Base-by-base conservation (phyloP, 2,113 vertebrate genomes). In the Barnardius zonarius region DNA sequence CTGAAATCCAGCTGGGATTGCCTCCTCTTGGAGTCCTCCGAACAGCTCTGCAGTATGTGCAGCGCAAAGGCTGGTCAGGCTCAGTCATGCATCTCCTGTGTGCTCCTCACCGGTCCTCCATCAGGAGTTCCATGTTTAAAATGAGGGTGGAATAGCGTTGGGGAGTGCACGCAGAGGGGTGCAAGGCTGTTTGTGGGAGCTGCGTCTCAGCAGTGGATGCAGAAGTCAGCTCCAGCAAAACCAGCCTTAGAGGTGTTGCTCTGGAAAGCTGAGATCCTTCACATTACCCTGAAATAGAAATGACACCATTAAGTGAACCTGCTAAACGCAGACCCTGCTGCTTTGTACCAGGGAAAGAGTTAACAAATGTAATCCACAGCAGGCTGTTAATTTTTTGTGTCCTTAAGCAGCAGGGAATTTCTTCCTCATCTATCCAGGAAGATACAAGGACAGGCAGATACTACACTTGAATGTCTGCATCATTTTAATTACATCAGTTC, bases 401-500 rank as follows among this genome's bases (percentile, higher is more conserved):
- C 92, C 83, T 88, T 94, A 96, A 96, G 93, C 95, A 97, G 95
- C 92, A 85, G 96, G 92, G 93, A 97, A 93, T 96, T 95, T 96
- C 93, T 96, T 91, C 93, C 96, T 93, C 95, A 86, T 95, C 96
- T 97, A 72, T 39, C 86, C 92, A 73, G 96, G 93, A 93, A 95
- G 96, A 92, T 59, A 84, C 93, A 93, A 96, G 94, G 96, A 94
- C 94, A 37, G 94, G 94, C 95, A 96, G 91, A 92, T 94, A 80
- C 89, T 95, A 39, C 77, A 95, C 89, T 95, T 90, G 92, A 92
- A 96, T n/a, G 81, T 95, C 95, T 91, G 93, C 95, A 94, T 96
- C 94, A 85, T 93, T 96, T 97, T 96, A 96, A 96, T 96, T 94
- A 95, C 93, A 92, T 95, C 91, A 91, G 91, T n/a, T 96, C 88